Evolutionary conservation across 2,113 vertebrate species (phyloP).

Genomic region (Cynocephalus volans): DNA sequence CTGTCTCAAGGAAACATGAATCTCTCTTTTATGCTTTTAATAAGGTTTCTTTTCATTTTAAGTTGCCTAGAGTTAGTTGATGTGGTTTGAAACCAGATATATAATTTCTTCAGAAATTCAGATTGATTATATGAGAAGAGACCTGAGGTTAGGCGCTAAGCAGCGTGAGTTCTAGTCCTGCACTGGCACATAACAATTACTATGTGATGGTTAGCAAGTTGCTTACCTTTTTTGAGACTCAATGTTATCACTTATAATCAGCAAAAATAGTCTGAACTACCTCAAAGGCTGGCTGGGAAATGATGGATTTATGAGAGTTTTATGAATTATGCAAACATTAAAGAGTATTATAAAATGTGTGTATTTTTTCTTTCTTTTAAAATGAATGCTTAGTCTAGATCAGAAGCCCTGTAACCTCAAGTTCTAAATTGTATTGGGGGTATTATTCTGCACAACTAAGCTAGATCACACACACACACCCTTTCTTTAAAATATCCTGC

Average conservation of each 20-base stretch:
- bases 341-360: neutral
- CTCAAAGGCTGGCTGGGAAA: neutral
- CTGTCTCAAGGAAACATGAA: neutral
- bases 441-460: neutral
- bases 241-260: neutral
- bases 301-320: neutral
- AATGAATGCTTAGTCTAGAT: neutral
- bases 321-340: neutral
- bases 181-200: accelerated
- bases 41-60: neutral
- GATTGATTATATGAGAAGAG: neutral
- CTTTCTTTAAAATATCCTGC: neutral
- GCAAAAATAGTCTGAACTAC: neutral
- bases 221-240: neutral
- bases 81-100: neutral
- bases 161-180: accelerated
- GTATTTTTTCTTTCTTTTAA: neutral
- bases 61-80: neutral
- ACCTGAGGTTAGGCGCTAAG: neutral
- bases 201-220: neutral
- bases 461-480: neutral
- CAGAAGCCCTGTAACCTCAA: neutral
- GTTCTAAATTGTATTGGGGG: conserved; percentile 24
- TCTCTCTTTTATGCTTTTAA: neutral
- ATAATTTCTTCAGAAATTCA: neutral